These are phyloP conservation scores for Scaptomyza reducta DNA, from an alignment of 2,888 invertebrate species.

Conservation along the genomic window DNA sequence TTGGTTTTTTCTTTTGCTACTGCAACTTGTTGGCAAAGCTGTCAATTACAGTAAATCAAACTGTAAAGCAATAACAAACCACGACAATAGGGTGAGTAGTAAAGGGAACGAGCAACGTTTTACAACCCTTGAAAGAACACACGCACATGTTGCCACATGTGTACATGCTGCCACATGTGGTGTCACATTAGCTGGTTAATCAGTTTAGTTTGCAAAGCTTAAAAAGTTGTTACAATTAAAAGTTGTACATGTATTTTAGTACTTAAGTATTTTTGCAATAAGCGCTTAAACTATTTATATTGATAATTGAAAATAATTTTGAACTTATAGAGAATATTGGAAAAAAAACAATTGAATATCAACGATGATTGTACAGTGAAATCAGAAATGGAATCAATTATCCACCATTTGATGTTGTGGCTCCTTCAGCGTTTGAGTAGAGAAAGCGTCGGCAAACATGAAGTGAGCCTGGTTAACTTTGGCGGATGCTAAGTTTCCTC, in stretches of 20 bases:
- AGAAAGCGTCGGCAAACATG: neutral
- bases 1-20: neutral
- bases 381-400: neutral
- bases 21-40: constrained; percentile 2
- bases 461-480: neutral
- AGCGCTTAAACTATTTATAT: no score
- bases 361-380: neutral
- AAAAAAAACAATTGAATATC: no score
- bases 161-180: neutral
- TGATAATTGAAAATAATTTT: no score
- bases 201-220: no score
- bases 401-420: no score
- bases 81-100: neutral
- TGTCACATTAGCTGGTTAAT: constrained; percentile 9
- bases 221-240: no score
- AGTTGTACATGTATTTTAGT: neutral
- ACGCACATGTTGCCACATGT: neutral
- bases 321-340: no score
- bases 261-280: no score
- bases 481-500: neutral
- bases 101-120: neutral
- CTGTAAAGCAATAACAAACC: neutral
- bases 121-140: constrained; percentile 1
- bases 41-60: constrained; percentile 35
- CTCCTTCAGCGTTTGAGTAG: no score